Conservation (phyloP, 2,113 vertebrate genomes). For the Rhabdomys dilectus region DNA sequence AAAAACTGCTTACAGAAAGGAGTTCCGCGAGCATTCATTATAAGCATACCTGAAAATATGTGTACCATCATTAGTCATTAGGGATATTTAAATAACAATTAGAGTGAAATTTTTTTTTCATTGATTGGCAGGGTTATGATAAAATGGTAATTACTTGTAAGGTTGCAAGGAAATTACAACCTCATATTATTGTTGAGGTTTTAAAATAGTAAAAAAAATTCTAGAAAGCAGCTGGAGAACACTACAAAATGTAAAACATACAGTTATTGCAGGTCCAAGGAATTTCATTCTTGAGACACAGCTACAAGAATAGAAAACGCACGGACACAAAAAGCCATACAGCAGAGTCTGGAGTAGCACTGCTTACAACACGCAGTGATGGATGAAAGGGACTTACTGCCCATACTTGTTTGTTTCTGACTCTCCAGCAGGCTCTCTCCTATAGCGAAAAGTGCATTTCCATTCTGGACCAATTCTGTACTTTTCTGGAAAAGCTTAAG, state of each 20-base stretch:
- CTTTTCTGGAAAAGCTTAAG: background rate
- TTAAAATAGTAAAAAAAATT: background rate
- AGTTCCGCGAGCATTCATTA: too few species aligned
- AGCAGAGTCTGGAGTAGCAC: too few species aligned
- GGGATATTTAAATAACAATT: background rate
- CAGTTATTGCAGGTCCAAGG: fast-evolving
- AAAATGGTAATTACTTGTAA: background rate
- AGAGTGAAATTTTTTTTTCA: background rate
- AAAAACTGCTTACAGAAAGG: too few species aligned
- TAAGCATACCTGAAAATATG: background rate
- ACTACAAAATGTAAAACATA: background rate
- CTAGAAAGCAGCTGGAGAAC: background rate
- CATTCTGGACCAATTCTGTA: background rate
- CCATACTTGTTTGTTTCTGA: background rate
- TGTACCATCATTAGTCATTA: background rate
- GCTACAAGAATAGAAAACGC: background rate
- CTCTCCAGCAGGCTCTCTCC: background rate
- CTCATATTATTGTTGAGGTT: background rate
- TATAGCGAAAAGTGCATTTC: background rate
- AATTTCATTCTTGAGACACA: background rate
- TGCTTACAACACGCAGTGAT: fast-evolving
- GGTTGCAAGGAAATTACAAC: background rate
- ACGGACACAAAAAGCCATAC: background rate
- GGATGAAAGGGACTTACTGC: background rate
- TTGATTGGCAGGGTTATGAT: background rate